Percentiles rank a stretch among this genome's conserved stretches.
phyloP scores from a whole-genome alignment of 2,797 vertebrate genomes.

The Tapirus indicus region DNA sequence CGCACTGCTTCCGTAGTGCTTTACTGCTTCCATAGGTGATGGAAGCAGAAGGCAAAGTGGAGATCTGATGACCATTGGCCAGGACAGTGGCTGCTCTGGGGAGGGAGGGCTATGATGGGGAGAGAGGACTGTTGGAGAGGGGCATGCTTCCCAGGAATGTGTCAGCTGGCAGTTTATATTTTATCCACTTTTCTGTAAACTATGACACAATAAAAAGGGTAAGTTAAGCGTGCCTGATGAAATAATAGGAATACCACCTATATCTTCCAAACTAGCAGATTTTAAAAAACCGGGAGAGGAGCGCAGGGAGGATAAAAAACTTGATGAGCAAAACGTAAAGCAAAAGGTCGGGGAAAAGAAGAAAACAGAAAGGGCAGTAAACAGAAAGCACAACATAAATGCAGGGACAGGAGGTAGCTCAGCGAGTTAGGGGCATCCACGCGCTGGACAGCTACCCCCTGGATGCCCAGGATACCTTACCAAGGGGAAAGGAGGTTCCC shows the following conservation, averaged over 20 bases:
- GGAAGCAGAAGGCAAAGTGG: background rate
- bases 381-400: background rate
- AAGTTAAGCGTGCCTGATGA: background rate
- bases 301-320: background rate
- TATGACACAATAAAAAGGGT: background rate
- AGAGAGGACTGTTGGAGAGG: background rate
- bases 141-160: accelerated
- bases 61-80: accelerated
- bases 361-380: background rate
- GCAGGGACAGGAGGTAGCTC: background rate
- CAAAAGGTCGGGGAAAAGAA: background rate
- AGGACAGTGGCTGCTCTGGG: background rate
- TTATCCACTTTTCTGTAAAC: background rate
- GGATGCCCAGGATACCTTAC: background rate
- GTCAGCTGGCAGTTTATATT: background rate
- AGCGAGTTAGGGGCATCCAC: background rate
- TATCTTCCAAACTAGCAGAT: background rate
- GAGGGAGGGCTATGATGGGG: background rate
- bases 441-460: background rate
- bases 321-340: background rate
- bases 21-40: too few species aligned
- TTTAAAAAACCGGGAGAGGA: background rate
- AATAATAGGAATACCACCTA: background rate
- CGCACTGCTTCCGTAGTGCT: background rate
- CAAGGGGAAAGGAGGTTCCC: background rate